Percentiles rank a stretch among this genome's conserved stretches.
phyloP scores from a whole-genome alignment of 1,140 invertebrate species.

The Platyura marginata region DNA sequence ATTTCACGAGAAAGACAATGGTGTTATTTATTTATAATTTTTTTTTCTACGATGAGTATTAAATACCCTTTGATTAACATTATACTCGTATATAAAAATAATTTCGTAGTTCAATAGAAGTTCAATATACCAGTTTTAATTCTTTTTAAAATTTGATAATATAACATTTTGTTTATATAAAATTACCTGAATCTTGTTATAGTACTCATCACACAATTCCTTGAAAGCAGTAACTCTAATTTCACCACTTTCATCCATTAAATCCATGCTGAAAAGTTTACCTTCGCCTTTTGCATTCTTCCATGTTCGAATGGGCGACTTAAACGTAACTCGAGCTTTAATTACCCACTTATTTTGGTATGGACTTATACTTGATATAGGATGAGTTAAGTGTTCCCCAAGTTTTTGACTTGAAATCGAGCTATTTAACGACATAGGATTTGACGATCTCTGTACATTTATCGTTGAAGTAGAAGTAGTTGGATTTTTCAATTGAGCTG shows the following conservation, averaged over 20 bases:
- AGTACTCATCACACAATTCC: slow-evolving; percentile 77
- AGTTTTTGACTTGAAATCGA: too few relatives aligned
- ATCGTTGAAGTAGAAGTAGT: slow-evolving; percentile 11
- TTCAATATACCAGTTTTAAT: neutral
- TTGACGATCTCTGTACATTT: too few relatives aligned
- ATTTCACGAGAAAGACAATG: too few relatives aligned
- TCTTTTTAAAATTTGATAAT: slow-evolving; percentile 1
- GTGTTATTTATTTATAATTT: too few relatives aligned
- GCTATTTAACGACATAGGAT: too few relatives aligned
- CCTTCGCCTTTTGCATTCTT: slow-evolving; percentile 84
- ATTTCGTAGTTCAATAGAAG: too few relatives aligned
- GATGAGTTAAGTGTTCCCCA: slow-evolving; percentile 36
- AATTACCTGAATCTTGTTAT: slow-evolving; percentile 68
- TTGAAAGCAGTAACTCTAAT: slow-evolving; percentile 91
- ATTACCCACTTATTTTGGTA: slow-evolving; percentile 93
- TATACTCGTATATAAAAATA: too few relatives aligned
- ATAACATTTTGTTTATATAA: neutral
- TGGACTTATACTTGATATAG: slow-evolving; percentile 66
- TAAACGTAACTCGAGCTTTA: slow-evolving; percentile 73
- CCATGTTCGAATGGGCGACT: slow-evolving; percentile 68
- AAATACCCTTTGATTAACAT: too few relatives aligned
- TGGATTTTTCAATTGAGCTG: slow-evolving; percentile 8
- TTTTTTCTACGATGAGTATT: too few relatives aligned
- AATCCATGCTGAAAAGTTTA: slow-evolving; percentile 81
- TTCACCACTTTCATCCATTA: slow-evolving; percentile 87